These are phyloP conservation scores for Peromyscus aztecus DNA, from an alignment of 2,797 vertebrate genomes.

Conservation along the genomic window DNA sequence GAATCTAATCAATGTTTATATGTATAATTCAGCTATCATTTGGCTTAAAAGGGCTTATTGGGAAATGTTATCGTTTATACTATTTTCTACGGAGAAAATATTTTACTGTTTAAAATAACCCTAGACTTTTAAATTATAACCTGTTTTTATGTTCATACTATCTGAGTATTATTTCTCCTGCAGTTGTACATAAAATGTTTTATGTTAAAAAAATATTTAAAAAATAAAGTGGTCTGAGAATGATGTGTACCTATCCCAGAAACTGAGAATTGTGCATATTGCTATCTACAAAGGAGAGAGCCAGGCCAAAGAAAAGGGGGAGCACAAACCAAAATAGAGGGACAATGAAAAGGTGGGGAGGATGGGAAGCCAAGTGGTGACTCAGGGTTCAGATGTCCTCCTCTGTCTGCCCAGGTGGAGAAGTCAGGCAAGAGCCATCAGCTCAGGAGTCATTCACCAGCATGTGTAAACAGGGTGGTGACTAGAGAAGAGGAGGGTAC, in stretches of 20 bases:
- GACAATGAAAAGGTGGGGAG: background rate
- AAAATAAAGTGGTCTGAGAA: background rate
- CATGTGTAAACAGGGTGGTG: background rate
- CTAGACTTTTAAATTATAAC: too few species aligned
- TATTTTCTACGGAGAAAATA: too few species aligned
- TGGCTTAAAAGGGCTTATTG: too few species aligned
- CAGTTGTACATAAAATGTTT: too few species aligned
- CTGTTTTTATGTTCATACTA: too few species aligned
- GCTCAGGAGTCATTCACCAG: background rate
- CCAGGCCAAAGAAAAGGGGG: background rate
- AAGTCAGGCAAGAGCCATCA: background rate
- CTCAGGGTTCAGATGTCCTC: background rate
- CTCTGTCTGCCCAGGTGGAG: background rate
- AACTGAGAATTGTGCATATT: conserved; percentile 28
- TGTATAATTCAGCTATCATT: too few species aligned
- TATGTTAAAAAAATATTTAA: too few species aligned
- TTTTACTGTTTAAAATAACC: too few species aligned
- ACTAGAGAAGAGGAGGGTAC: conserved; percentile 34
- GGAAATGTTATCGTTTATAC: too few species aligned
- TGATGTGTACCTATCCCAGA: background rate
- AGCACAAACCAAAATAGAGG: background rate
- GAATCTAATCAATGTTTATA: too few species aligned
- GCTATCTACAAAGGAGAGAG: background rate
- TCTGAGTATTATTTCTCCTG: too few species aligned
- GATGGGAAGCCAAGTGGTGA: background rate